Percentiles rank a stretch among this genome's conserved stretches.
Evolutionary conservation across 2,888 invertebrate species (phyloP).

Genomic region (Zygaena filipendulae): DNA sequence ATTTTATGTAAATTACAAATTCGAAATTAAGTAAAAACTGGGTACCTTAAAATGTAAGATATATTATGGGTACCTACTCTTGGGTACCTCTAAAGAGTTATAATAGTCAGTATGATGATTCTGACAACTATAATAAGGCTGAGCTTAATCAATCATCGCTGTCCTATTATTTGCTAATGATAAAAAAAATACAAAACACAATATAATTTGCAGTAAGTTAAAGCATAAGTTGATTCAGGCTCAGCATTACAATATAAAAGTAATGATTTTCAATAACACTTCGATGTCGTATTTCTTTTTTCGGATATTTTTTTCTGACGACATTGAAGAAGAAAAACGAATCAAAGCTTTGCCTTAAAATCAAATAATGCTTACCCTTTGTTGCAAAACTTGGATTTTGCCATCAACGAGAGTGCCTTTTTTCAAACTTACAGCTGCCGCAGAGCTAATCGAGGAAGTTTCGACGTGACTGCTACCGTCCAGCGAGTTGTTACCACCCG

Average conservation of each 20-base stretch:
- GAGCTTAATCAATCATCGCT: conserved; percentile 35
- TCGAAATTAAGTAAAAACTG: no score
- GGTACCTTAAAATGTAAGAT: no score
- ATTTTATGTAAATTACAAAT: no score
- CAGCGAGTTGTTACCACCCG: conserved; percentile 78
- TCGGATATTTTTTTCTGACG: conserved; percentile 22
- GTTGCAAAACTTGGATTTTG: conserved; percentile 78
- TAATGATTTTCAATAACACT: conserved; percentile 32
- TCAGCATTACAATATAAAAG: conserved; percentile 54
- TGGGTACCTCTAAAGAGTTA: no score
- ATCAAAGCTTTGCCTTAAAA: conserved; percentile 68
- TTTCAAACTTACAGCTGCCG: conserved; percentile 76
- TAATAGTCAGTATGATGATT: no score
- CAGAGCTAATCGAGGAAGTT: conserved; percentile 70
- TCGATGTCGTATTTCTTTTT: conserved; percentile 35
- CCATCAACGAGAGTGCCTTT: conserved; percentile 71
- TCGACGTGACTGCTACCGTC: conserved; percentile 72
- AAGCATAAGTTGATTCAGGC: conserved; percentile 69
- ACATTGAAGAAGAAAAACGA: conserved; percentile 42
- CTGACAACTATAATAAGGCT: no score
- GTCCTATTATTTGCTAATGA: conserved; percentile 25
- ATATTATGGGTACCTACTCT: no score
- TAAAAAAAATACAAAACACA: conserved; percentile 19
- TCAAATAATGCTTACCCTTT: conserved; percentile 84
- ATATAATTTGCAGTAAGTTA: conserved; percentile 39